Conservation (phyloP, 2,888 invertebrate genomes). For the Phragmatobia fuliginosa region DNA sequence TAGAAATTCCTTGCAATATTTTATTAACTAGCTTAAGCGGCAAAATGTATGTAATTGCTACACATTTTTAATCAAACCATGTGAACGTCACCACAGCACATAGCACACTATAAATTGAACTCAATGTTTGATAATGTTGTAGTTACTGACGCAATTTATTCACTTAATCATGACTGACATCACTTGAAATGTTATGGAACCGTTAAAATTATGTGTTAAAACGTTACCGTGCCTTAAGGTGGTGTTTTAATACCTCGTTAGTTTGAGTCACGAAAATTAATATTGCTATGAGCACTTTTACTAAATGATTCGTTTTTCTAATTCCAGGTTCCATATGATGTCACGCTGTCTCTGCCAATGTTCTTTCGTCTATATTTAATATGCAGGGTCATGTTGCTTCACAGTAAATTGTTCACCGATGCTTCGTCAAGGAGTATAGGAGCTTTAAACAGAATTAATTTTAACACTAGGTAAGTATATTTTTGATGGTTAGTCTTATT, state of each 20-base stretch:
- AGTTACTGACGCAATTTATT: conserved; percentile 17
- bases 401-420: conserved; percentile 99
- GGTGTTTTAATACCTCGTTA: conserved; percentile 12
- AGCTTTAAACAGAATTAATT: conserved; percentile 99
- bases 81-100: conserved; percentile 38
- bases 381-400: conserved; percentile 99
- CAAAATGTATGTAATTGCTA: not conserved
- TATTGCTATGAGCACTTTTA: not conserved
- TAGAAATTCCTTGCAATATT: not conserved
- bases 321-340: conserved; percentile 95
- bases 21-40: not conserved
- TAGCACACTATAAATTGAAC: conserved; percentile 31
- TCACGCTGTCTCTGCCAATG: conserved; percentile 99
- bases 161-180: conserved; percentile 44
- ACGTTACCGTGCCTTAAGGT: conserved; percentile 47
- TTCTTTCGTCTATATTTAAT: conserved; percentile 99
- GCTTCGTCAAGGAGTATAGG: conserved; percentile 99
- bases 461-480: conserved; percentile 95
- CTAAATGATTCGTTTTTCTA: conserved; percentile 32
- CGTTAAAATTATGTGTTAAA: conserved; percentile 24
- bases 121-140: conserved; percentile 14
- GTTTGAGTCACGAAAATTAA: not conserved
- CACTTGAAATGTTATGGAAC: conserved; percentile 53
- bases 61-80: conserved; percentile 7
- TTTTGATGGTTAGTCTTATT: not conserved